Evolutionary conservation across 1,140 invertebrate genomes (phyloP).

Genomic region (Bombus cullumanus): DNA sequence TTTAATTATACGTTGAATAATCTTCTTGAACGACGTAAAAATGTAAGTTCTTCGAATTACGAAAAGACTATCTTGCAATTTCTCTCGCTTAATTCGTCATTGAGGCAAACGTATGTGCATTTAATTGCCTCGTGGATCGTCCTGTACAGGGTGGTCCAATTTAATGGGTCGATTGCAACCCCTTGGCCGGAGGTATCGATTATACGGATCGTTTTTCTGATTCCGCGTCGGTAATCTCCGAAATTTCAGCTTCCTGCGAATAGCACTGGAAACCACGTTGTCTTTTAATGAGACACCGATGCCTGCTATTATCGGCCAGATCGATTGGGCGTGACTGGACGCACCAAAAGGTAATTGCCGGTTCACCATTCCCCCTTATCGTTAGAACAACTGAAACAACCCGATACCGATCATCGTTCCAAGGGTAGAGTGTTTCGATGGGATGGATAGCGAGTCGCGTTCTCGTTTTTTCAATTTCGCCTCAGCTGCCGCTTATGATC

Average conservation of each 20-base stretch:
- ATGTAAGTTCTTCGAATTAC: not conserved
- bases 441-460: not conserved
- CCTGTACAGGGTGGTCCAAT: slow-evolving; percentile 39
- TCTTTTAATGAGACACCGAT: slow-evolving; percentile 53
- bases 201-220: slow-evolving; percentile 41
- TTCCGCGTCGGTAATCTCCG: slow-evolving; percentile 37
- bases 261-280: slow-evolving; percentile 31
- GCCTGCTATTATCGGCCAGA: slow-evolving; percentile 34
- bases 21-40: not conserved
- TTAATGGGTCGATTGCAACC: slow-evolving; percentile 4
- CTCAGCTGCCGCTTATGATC: not conserved
- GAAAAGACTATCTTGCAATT: not conserved
- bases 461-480: slow-evolving; percentile 20
- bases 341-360: slow-evolving; percentile 43
- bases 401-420: slow-evolving; percentile 20
- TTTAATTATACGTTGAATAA: too few species aligned
- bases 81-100: not conserved
- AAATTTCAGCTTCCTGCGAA: slow-evolving; percentile 44
- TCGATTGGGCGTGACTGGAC: slow-evolving; percentile 43
- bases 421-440: not conserved
- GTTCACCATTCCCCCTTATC: slow-evolving; percentile 8
- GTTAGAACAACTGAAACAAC: slow-evolving; percentile 23
- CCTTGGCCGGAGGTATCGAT: slow-evolving; percentile 12
- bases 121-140: not conserved
- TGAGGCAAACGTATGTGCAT: not conserved